Base-by-base conservation (phyloP, 2,888 invertebrate species). In the Netelia virgata region DNA sequence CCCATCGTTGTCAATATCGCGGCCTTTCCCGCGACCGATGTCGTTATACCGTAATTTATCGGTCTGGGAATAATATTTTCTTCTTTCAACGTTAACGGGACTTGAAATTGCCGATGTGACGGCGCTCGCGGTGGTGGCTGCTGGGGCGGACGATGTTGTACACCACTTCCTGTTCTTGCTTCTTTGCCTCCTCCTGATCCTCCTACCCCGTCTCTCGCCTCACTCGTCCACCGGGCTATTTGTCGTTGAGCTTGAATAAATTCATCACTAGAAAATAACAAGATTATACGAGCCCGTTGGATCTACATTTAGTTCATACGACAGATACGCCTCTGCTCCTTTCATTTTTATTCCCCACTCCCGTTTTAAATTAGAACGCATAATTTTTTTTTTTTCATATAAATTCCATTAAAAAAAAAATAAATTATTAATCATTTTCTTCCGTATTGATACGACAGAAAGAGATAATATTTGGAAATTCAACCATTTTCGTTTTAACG, bases 231-330 rank as follows among this genome's bases (percentile, higher is more conserved):
- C 96, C 97, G 97, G 96, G 97, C 97, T 97, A 97, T 96, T 96
- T 97, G 97, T 97, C 97, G 97, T 97, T 97, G 97, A 97, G 97
- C 97, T 97, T 97, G 97, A 97, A 97, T 97, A 97, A 97, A 97
- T 96, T 97, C 97, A 97, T 97, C 97, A 97, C 97, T 97, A 97
- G 96, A 97, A 97, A 97, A 97, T 96, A 97, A 96, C 96, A 96
- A 96, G 89, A 92, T 92, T 92, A 92, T 92, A 93, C 86, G 76
- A 82, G 85, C 83, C 84, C 87, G 80, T 85, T 83, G 78, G 85
- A 84, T 85, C 63, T 83, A 80, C 76, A 28, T 64, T 64, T 82
- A 74, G 50, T 57, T 23, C 82, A 53, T 50, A 57, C 78, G 74
- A 70, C 78, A 53, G 50, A 61, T 59, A 76, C 50, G 2, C 16